These are phyloP conservation scores for Piscicola geometra DNA, from an alignment of 2,888 invertebrate species.

Conservation along the genomic window DNA sequence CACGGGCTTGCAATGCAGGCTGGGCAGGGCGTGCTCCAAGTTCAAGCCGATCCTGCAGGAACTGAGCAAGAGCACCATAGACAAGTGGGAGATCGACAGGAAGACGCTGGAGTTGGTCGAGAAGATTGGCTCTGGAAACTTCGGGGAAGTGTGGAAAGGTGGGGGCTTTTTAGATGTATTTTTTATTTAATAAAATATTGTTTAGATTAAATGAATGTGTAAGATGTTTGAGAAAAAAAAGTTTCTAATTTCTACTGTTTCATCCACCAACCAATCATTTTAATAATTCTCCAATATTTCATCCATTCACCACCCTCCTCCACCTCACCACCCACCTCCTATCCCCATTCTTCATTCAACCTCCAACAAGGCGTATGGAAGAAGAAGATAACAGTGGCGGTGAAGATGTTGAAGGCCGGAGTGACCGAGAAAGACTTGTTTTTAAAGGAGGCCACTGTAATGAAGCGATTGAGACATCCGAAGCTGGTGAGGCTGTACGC, in stretches of 20 bases:
- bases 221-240: no score
- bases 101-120: conserved; percentile 77
- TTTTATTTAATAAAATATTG: no score
- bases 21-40: conserved; percentile 86
- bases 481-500: conserved; percentile 86
- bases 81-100: conserved; percentile 93
- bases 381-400: conserved; percentile 90
- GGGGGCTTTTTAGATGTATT: no score
- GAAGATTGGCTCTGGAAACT: conserved; percentile 89
- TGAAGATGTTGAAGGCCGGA: conserved; percentile 90
- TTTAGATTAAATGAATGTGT: no score
- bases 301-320: no score
- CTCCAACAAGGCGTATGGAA: conserved; percentile 57
- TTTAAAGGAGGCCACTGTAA: conserved; percentile 92
- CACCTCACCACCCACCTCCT: no score
- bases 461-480: conserved; percentile 96
- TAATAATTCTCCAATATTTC: conserved; percentile 5
- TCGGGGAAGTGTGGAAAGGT: conserved; percentile 83
- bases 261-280: not conserved
- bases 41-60: conserved; percentile 90
- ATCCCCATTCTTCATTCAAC: no score
- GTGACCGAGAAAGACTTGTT: conserved; percentile 96
- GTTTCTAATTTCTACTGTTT: no score
- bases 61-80: conserved; percentile 83
- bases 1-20: conserved; percentile 85